These are phyloP conservation scores for Mimachlamys varia DNA, from an alignment of 2,888 invertebrate genomes.

Conservation along the genomic window DNA sequence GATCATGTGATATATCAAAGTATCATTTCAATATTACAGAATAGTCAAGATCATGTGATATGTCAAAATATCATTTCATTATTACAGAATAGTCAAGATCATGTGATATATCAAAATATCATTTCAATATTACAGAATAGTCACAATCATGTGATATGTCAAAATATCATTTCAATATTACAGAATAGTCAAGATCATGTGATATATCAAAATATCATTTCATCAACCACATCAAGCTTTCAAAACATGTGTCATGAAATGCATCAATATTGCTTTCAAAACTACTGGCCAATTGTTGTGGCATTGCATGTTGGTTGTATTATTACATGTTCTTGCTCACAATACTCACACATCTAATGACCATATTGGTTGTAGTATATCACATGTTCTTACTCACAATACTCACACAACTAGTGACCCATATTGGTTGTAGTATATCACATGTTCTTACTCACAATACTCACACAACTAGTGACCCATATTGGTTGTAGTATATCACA, in stretches of 20 bases:
- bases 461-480: too few species aligned
- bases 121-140: neutral
- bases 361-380: too few species aligned
- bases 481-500: too few species aligned
- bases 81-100: neutral
- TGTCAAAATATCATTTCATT: neutral
- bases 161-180: neutral
- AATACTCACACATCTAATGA: too few species aligned
- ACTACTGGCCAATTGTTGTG: too few species aligned
- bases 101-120: neutral
- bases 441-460: too few species aligned
- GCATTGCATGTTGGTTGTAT: too few species aligned
- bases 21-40: neutral
- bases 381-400: too few species aligned
- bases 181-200: constrained; percentile 4
- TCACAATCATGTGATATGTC: neutral
- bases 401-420: too few species aligned
- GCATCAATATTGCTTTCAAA: neutral
- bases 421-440: too few species aligned
- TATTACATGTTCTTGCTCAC: too few species aligned
- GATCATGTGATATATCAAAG: neutral
- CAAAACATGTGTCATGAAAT: neutral
- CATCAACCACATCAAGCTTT: neutral
- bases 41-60: neutral
- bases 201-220: neutral